These are phyloP conservation scores for Artibeus jamaicensis DNA, from an alignment of 2,797 vertebrate species.

Conservation along the genomic window DNA sequence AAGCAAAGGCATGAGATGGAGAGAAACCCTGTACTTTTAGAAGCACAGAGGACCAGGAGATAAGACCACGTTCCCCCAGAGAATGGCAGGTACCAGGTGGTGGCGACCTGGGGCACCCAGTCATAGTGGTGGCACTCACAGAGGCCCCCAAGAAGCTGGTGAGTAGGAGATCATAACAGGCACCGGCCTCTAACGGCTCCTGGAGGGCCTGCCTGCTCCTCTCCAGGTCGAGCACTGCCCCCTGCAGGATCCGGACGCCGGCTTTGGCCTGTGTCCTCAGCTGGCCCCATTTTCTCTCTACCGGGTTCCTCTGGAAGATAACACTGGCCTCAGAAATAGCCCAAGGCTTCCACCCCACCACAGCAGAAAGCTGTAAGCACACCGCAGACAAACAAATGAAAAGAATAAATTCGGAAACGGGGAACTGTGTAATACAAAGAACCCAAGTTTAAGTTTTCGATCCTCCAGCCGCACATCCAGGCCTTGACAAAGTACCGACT, in stretches of 20 bases:
- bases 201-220: too few relatives aligned
- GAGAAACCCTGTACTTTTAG: neutral
- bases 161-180: neutral
- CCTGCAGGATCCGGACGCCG: neutral
- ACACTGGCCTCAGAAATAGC: neutral
- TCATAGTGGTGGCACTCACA: neutral
- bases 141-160: neutral
- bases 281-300: neutral
- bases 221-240: neutral
- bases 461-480: neutral
- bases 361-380: neutral
- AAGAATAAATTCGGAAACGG: neutral
- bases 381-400: neutral
- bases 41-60: neutral
- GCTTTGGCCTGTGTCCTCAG: neutral
- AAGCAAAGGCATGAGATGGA: neutral
- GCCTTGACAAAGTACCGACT: neutral
- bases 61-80: fast-evolving
- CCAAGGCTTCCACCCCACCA: neutral
- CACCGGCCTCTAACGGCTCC: neutral
- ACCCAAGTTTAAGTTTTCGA: neutral
- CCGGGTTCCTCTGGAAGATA: neutral
- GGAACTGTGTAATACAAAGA: neutral
- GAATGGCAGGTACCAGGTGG: too few relatives aligned
- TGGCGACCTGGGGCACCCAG: fast-evolving